Evolutionary conservation across 2,888 invertebrate species (phyloP).

Genomic region (Lamellibrachia columna): DNA sequence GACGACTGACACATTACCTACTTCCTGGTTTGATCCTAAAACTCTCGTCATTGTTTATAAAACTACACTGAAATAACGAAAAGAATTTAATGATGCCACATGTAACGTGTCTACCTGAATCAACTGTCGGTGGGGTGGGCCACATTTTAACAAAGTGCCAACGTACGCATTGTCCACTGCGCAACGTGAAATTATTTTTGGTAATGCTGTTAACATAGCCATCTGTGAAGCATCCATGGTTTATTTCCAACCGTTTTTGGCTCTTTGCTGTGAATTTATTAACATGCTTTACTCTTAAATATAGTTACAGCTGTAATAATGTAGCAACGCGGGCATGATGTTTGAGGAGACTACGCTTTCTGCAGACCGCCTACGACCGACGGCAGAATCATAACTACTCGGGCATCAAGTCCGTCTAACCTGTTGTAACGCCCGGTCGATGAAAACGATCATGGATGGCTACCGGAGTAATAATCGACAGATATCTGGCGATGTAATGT

Average conservation of each 20-base stretch:
- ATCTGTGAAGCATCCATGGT: not conserved
- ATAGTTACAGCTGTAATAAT: not conserved
- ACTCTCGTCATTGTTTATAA: not conserved
- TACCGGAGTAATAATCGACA: too few species aligned
- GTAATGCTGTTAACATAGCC: not conserved
- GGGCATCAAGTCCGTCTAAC: too few species aligned
- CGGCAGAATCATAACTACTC: too few species aligned
- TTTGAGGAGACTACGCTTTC: not conserved
- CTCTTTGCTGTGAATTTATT: not conserved
- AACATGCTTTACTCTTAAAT: not conserved
- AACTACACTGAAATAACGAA: not conserved
- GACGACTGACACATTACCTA: not conserved
- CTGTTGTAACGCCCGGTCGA: too few species aligned
- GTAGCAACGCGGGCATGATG: not conserved
- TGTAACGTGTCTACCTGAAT: not conserved
- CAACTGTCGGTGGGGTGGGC: not conserved
- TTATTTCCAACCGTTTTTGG: not conserved
- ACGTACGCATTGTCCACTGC: not conserved
- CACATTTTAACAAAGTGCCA: not conserved
- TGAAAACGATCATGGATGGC: too few species aligned
- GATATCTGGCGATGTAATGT: not conserved
- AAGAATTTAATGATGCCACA: not conserved
- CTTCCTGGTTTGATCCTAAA: not conserved
- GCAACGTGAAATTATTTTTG: not conserved
- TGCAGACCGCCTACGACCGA: too few species aligned